Base-by-base conservation (phyloP, 2,113 vertebrate species). In the Oreochromis aureus region DNA sequence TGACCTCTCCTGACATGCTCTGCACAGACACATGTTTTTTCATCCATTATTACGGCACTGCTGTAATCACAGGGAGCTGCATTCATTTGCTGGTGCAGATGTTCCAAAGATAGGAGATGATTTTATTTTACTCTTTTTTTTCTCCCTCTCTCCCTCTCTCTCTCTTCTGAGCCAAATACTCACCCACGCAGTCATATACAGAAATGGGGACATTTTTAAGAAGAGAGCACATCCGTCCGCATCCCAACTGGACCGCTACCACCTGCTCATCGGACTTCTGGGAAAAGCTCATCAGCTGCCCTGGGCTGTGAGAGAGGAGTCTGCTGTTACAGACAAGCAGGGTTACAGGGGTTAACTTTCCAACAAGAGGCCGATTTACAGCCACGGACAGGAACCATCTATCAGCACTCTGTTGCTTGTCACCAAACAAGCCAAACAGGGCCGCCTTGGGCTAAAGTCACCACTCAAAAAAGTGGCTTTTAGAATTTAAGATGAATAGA, bases 351-450 rank as follows among this genome's bases (percentile, higher is more conserved):
- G 95, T 96, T 96, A 95, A 95, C 90, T 87, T 87, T 86, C 89
- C 94, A 95, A 95, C 95, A 96, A 95, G 94, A 96, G 92, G 81
- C 91, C 89, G 82, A 95, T 96, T 96, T 95, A 96, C 86, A 93
- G 91, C 88, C 92, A 91, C 2, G 83, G 89, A 93, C 89, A 90
- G 92, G 92, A 91, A 82, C 90, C 92, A 95, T 96, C 94, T 89
- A 95, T 96, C 95, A 96, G 90, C 91, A 88, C 92, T 91, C 92
- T 91, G 92, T 81, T 83, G 89, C 83, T 81, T 94, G 93, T 93
- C 94, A 93, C 89, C 76, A 44, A 85, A 81, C 83, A 32, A 83
- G 82, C 73, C 86, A 86, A 53, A 87, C 82, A 24, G 48, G 59
- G 81, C 80, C 3, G 90, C 92, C 91, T 80, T 61, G 27, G 86